Evolutionary conservation across 2,113 vertebrate species (phyloP).

Genomic region (Zosterops japonicus): DNA sequence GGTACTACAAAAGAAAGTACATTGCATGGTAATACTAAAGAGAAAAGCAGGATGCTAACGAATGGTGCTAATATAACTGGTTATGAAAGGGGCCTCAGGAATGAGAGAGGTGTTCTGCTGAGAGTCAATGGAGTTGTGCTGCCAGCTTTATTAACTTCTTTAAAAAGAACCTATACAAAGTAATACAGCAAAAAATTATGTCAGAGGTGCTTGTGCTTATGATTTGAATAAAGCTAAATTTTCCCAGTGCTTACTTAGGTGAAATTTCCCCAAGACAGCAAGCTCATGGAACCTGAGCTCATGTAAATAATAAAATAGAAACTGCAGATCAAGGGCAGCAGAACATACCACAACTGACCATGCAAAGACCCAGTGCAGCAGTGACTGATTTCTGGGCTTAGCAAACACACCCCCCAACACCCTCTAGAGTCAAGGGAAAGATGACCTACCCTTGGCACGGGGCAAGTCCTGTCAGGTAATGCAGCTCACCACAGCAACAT

Average conservation of each 20-base stretch:
- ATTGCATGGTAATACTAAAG: not conserved
- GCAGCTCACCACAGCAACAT: not conserved
- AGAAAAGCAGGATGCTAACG: not conserved
- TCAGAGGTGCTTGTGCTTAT: not conserved
- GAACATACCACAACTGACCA: not conserved
- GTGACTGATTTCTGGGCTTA: not conserved
- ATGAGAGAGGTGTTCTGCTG: not conserved
- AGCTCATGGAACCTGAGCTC: not conserved
- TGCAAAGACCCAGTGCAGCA: not conserved
- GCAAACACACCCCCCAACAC: not conserved
- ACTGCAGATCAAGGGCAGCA: not conserved
- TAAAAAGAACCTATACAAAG: not conserved
- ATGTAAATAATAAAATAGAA: not conserved
- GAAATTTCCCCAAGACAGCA: not conserved
- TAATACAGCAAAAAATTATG: not conserved
- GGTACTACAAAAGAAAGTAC: not conserved
- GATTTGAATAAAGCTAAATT: not conserved
- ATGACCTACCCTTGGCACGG: not conserved
- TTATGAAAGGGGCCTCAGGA: not conserved
- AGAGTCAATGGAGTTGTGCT: not conserved
- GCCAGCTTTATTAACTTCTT: not conserved
- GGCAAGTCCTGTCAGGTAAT: not conserved
- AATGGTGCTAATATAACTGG: not conserved
- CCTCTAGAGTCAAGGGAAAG: not conserved
- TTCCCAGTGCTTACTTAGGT: not conserved